Conservation (phyloP, 2,797 vertebrate genomes). For the Spea hammondii region DNA sequence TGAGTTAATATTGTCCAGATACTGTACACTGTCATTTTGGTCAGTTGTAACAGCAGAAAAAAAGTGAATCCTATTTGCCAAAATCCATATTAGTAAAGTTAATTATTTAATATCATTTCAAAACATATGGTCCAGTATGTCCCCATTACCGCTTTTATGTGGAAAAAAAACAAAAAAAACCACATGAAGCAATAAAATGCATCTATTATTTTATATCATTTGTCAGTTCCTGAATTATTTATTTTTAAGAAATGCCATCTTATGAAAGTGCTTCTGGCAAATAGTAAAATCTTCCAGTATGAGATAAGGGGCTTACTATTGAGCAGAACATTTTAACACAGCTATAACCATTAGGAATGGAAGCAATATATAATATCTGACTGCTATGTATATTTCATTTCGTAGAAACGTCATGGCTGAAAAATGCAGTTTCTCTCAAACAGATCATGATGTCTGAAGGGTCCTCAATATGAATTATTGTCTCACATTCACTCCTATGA, state of each 20-base stretch:
- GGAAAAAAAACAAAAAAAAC: not conserved
- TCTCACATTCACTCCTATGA: constrained; percentile 23
- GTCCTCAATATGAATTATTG: constrained; percentile 34
- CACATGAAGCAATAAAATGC: not conserved
- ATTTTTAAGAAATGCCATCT: constrained; percentile 19
- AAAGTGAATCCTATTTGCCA: too few species aligned
- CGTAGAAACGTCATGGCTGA: constrained; percentile 13
- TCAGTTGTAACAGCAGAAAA: too few species aligned
- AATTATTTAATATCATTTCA: constrained; percentile 13
- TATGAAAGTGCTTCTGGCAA: constrained; percentile 17
- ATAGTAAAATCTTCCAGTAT: not conserved
- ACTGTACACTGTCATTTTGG: too few species aligned
- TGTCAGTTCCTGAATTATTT: not conserved
- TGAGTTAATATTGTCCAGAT: too few species aligned
- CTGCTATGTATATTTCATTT: constrained; percentile 44
- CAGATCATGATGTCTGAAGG: constrained; percentile 40
- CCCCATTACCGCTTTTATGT: constrained; percentile 17
- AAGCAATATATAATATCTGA: constrained; percentile 27
- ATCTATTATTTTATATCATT: constrained; percentile 11
- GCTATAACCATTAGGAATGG: constrained; percentile 25
- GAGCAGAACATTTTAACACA: not conserved
- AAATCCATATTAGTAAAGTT: too few species aligned
- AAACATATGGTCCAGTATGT: not conserved
- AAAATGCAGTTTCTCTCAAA: constrained; percentile 32
- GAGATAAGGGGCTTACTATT: constrained; percentile 18